Conservation (phyloP, 2,888 invertebrate species). For the Stenoptilia bipunctidactyla region DNA sequence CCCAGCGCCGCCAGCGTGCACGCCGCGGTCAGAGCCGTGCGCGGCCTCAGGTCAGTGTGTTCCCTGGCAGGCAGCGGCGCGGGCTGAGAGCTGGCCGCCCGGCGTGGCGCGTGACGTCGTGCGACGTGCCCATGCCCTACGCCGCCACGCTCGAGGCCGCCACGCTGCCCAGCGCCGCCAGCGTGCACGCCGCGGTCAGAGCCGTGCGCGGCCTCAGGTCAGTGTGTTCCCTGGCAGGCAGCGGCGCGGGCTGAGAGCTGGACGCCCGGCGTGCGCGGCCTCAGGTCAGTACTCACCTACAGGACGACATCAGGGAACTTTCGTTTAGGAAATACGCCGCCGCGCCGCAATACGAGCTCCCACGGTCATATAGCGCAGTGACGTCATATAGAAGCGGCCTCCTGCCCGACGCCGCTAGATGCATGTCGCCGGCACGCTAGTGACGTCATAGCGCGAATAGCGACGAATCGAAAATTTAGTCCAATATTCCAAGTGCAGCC, state of each 20-base stretch:
- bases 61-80: constrained; percentile 87
- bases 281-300: too few relatives aligned
- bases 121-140: constrained; percentile 98
- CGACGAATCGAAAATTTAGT: too few relatives aligned
- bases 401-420: too few relatives aligned
- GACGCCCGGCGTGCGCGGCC: too few relatives aligned
- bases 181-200: constrained; percentile 84
- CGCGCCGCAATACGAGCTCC: too few relatives aligned
- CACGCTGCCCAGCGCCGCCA: constrained; percentile 80
- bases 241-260: background rate
- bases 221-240: too few relatives aligned
- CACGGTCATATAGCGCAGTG: constrained; percentile 91
- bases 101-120: constrained; percentile 90
- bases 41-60: constrained; percentile 75
- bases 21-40: constrained; percentile 81
- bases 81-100: constrained; percentile 99
- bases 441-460: too few relatives aligned
- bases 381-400: too few relatives aligned
- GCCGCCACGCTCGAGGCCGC: constrained; percentile 84
- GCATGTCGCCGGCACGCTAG: constrained; percentile 96
- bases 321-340: too few relatives aligned
- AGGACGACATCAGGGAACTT: too few relatives aligned
- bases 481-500: too few relatives aligned
- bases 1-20: constrained; percentile 84
- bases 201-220: constrained; percentile 79